Conservation (phyloP, 2,113 vertebrate species). For the Amblyopsis rosae region DNA sequence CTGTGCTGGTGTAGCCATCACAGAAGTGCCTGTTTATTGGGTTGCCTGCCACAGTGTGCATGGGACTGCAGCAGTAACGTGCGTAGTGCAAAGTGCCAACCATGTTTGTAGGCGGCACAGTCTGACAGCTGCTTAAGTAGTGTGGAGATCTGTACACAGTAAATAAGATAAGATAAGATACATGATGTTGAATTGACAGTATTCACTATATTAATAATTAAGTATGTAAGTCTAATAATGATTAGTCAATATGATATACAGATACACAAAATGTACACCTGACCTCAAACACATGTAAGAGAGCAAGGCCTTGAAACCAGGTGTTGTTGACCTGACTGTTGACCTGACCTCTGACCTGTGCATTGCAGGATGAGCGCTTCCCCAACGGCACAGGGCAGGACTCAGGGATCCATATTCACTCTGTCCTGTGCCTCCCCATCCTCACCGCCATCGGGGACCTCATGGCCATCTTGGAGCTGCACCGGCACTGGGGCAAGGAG, state of each 20-base stretch:
- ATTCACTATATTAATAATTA: no score
- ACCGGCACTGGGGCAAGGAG: slow-evolving; percentile 91
- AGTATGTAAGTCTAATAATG: neutral
- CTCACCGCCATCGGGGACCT: slow-evolving; percentile 95
- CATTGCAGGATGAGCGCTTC: slow-evolving; percentile 90
- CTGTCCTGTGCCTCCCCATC: slow-evolving; percentile 95
- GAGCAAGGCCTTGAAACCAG: no score
- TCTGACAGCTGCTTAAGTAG: no score
- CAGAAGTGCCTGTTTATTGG: slow-evolving; percentile 1
- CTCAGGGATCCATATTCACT: slow-evolving; percentile 91
- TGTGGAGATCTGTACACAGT: no score
- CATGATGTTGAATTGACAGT: no score
- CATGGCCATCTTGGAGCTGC: slow-evolving; percentile 94
- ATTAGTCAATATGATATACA: neutral
- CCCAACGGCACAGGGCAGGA: slow-evolving; percentile 94
- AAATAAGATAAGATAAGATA: no score
- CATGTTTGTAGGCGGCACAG: no score
- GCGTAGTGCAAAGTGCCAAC: no score
- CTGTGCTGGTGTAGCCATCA: neutral
- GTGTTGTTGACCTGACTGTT: no score
- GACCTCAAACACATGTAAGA: no score
- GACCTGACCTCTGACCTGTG: slow-evolving; percentile 9
- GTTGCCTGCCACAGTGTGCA: neutral
- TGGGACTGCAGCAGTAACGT: neutral
- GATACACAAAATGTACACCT: no score